phyloP scores from a whole-genome alignment of 92 coral and sea anemone genomes.

The Zoanthus gigantus region DNA sequence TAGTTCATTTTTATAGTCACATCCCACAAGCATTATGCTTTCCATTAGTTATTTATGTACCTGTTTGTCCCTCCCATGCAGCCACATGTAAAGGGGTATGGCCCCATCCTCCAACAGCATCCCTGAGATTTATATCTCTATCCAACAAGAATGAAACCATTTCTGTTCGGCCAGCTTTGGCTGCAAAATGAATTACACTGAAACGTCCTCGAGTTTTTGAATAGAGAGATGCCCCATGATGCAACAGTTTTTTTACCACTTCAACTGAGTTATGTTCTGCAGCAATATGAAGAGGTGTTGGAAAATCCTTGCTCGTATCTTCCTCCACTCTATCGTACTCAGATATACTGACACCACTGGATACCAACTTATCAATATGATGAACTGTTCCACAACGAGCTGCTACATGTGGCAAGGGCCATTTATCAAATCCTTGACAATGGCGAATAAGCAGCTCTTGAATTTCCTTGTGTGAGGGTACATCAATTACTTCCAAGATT shows the following conservation, averaged over 20 bases:
- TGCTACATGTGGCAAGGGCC: neutral
- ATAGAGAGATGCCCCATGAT: neutral
- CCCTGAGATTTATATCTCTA: neutral
- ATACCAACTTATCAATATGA: neutral
- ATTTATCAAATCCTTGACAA: neutral
- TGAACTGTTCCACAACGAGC: neutral
- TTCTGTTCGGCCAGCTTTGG: neutral
- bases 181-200: slow-evolving; percentile 1
- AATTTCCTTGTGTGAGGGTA: neutral
- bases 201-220: neutral
- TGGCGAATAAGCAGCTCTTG: neutral
- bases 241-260: slow-evolving; percentile 1
- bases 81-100: neutral
- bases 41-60: too few relatives aligned
- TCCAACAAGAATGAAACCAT: neutral
- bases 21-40: too few relatives aligned
- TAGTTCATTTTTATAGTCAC: too few relatives aligned
- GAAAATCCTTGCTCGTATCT: neutral
- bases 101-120: neutral
- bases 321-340: neutral
- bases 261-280: neutral
- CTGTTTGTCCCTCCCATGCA: too few relatives aligned
- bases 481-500: neutral
- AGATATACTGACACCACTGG: neutral
- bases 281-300: neutral